Evolutionary conservation across 2,797 vertebrate genomes (phyloP), one percentile per base, ranked within the genome.

Genomic region (Botia kubotai): DNA sequence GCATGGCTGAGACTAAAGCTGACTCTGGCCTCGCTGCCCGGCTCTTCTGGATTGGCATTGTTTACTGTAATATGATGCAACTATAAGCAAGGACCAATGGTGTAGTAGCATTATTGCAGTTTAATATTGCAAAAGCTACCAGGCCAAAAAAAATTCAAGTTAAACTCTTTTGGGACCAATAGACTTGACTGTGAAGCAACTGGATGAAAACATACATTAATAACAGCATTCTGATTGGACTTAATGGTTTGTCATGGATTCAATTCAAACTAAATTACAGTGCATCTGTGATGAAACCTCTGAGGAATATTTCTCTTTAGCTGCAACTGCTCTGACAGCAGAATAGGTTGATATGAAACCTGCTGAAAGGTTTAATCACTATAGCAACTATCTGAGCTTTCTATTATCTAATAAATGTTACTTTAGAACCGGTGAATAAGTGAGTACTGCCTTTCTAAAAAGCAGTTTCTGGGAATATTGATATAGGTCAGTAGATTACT

Each of bases 51-150:
- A 84, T 83, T 87, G 79, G 82, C 87, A 74, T 88, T 86, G 89
- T 91, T 91, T 88, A 89, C 85, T 80, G 77, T 85, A 88, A 89
- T 90, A 87, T 93, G 92, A 93, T 92, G 93, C 91, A 93, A 93
- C 88, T 86, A 90, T 72, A 85, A 87, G 89, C 86, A 93, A 93
- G 86, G 90, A 85, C 82, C 81, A 73, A 52, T 48, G 46, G 69
- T 50, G 23, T 29, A 63, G 65, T 66, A 80, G 71, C 75, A 81
- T 72, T 77, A 55, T 16, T 21, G 57, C 29, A 36, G 29, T 6
- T 75, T 55, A 75, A 33, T 74, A 58, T 72, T 84, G 67, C 77
- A 23, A 82, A 84, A 81, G 60, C 58, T 29, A 53, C 46, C 46
- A 79, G 72, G 58, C 68, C 33, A 26, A 26, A 36, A 36, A 66